A percentile compares a stretch with the other conserved stretches of the same genome.
Conservation (phyloP, 2,797 vertebrate genomes). For the Mionectes olivaceus region DNA sequence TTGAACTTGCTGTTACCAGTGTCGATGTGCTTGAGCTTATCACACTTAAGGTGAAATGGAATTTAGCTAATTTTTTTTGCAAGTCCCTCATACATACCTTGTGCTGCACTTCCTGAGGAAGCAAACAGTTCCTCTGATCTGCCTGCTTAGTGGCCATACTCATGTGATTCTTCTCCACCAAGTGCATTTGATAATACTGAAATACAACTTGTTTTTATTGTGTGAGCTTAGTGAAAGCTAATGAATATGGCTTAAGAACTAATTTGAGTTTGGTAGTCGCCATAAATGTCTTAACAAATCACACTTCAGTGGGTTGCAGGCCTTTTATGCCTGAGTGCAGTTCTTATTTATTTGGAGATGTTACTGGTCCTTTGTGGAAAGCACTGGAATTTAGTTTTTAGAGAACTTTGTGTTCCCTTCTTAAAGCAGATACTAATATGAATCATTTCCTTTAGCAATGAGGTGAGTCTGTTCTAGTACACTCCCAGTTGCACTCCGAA, state of each 20-base stretch:
- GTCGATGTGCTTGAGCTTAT: not conserved
- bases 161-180: not conserved
- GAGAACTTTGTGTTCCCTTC: not conserved
- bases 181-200: not conserved
- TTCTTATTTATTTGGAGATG: constrained; percentile 58
- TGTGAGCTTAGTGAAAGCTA: not conserved
- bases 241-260: not conserved
- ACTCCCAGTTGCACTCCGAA: not conserved
- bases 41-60: not conserved
- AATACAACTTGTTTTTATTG: not conserved
- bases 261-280: not conserved
- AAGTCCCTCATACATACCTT: not conserved
- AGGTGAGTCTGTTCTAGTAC: not conserved
- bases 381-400: not conserved
- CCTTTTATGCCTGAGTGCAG: constrained; percentile 2
- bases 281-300: not conserved
- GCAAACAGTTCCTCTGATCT: not conserved
- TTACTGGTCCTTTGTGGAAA: constrained; percentile 15
- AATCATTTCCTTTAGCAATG: not conserved
- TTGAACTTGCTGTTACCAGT: not conserved
- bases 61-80: not conserved
- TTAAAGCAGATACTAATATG: not conserved
- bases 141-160: not conserved
- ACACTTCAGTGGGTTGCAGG: not conserved
- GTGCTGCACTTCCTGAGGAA: not conserved